phyloP scores from a whole-genome alignment of 2,888 invertebrate genomes.

The Lepidonotus clava region DNA sequence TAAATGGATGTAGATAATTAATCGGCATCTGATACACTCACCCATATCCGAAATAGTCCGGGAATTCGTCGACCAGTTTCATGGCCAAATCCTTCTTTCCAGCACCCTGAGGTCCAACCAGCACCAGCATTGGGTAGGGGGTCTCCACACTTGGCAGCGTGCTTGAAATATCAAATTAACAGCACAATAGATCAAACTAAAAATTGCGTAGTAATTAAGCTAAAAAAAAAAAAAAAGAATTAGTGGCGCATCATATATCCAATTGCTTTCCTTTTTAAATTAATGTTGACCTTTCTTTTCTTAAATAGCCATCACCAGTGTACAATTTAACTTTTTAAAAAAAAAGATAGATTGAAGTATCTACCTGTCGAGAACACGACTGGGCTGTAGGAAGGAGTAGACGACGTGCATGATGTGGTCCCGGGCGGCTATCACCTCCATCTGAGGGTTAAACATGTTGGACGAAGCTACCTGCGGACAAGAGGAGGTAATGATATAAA shows the following conservation, averaged over 20 bases:
- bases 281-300: too few species aligned
- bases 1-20: neutral
- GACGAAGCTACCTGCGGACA: conserved; percentile 75
- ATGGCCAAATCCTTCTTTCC: conserved; percentile 78
- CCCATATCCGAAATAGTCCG: conserved; percentile 80
- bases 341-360: neutral
- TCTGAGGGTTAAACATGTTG: conserved; percentile 78
- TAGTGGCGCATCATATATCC: too few species aligned
- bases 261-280: too few species aligned
- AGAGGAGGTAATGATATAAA: too few species aligned
- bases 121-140: conserved; percentile 80
- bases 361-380: conserved; percentile 69
- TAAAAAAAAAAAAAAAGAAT: too few species aligned
- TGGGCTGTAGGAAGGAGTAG: conserved; percentile 79
- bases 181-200: too few species aligned
- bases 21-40: conserved; percentile 61
- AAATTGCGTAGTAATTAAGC: too few species aligned
- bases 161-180: too few species aligned
- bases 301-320: too few species aligned
- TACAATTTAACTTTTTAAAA: too few species aligned
- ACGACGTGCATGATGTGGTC: conserved; percentile 80
- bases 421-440: conserved; percentile 78
- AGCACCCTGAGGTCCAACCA: conserved; percentile 80
- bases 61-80: conserved; percentile 79
- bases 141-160: conserved; percentile 79